Evolutionary conservation across 2,113 vertebrate species (phyloP).

Genomic region (Etheostoma cragini): DNA sequence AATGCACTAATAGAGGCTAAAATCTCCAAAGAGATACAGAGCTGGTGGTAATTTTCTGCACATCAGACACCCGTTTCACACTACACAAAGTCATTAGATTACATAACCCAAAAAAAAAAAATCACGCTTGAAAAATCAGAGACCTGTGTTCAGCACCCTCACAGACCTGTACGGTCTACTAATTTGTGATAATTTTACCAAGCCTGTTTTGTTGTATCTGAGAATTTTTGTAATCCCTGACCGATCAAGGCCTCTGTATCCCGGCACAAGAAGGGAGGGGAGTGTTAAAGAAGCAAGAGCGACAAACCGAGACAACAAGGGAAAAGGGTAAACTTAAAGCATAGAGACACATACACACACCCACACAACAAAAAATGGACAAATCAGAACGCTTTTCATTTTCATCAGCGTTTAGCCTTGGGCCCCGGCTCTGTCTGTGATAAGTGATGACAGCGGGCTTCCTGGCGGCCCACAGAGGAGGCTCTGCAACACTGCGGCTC

Average conservation of each 20-base stretch:
- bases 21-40: not conserved
- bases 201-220: not conserved
- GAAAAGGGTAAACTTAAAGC: constrained; percentile 22
- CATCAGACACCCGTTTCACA: not conserved
- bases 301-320: not conserved
- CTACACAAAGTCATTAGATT: not conserved
- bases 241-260: not conserved
- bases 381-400: constrained; percentile 76
- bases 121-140: not conserved
- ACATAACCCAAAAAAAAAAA: not conserved
- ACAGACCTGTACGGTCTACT: not conserved
- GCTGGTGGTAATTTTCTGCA: not conserved
- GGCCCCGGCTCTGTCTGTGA: constrained; percentile 75
- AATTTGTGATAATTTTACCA: not conserved
- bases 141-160: not conserved
- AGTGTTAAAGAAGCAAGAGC: not conserved
- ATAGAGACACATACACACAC: constrained; percentile 29
- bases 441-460: constrained; percentile 81
- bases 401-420: constrained; percentile 80
- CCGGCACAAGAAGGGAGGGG: not conserved
- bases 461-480: constrained; percentile 72
- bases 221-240: not conserved
- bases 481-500: constrained; percentile 66
- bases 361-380: constrained; percentile 54
- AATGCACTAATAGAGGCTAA: not conserved